phyloP scores from a whole-genome alignment of 2,797 vertebrate species.

The Tenualosa ilisha region DNA sequence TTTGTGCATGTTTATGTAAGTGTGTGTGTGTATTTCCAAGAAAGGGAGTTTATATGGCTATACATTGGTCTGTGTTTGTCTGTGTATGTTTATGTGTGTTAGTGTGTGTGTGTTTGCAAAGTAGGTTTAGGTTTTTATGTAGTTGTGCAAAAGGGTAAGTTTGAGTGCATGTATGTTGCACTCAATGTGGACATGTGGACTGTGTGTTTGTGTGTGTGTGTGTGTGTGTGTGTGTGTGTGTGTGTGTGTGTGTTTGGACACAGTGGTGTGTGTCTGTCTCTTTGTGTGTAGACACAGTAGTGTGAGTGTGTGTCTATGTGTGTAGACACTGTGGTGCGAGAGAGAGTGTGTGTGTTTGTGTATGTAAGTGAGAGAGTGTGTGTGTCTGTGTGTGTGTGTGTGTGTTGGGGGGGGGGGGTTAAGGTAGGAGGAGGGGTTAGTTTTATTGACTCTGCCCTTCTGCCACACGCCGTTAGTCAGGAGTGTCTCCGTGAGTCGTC shows the following conservation, averaged over 20 bases:
- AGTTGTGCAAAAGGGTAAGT: not conserved
- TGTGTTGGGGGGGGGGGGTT: not conserved
- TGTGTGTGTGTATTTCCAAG: not conserved
- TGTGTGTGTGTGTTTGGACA: not conserved
- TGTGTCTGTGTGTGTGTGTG: not conserved
- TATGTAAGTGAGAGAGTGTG: not conserved
- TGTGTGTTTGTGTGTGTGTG: not conserved
- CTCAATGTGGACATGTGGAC: too few relatives aligned
- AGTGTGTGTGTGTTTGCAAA: not conserved
- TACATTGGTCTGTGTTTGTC: not conserved
- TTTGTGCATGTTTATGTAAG: not conserved
- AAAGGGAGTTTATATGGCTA: not conserved
- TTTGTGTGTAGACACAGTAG: not conserved
- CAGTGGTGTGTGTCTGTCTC: not conserved
- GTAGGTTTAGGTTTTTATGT: not conserved
- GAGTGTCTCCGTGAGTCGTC: slow-evolving; percentile 68
- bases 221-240: not conserved
- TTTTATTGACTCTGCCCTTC: slow-evolving; percentile 71
- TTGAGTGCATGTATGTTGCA: not conserved
- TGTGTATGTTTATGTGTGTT: not conserved
- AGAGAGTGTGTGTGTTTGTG: not conserved
- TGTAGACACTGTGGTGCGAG: not conserved
- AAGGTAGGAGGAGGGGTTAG: slow-evolving; percentile 31
- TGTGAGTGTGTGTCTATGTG: not conserved
- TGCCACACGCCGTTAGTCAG: slow-evolving; percentile 69